Conservation (phyloP, 2,113 vertebrate genomes). For the Carassius gibelio region DNA sequence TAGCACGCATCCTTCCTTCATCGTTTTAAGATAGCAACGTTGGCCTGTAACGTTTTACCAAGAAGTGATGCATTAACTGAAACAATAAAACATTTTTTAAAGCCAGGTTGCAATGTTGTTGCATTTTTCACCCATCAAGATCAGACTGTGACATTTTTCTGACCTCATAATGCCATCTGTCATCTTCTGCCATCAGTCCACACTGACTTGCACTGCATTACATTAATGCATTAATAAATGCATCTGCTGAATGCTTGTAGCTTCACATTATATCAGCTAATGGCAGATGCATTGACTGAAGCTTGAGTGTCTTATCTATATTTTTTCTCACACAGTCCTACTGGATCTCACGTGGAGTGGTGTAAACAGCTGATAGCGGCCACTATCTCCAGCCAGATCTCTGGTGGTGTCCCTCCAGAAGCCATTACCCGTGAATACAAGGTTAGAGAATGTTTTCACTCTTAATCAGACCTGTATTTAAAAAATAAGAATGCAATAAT, state of each 20-base stretch:
- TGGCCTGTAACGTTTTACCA: not conserved
- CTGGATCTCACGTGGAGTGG: slow-evolving; percentile 95
- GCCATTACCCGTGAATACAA: slow-evolving; percentile 80
- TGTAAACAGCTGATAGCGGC: slow-evolving; percentile 99
- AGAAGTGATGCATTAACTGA: not conserved
- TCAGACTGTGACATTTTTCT: slow-evolving; percentile 15
- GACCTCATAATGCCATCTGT: slow-evolving; percentile 21
- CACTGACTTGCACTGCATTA: not conserved
- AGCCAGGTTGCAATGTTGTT: not conserved
- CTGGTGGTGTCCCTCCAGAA: slow-evolving; percentile 80
- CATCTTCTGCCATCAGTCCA: not conserved
- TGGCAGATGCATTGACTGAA: not conserved
- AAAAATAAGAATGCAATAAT: not conserved
- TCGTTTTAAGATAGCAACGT: not conserved
- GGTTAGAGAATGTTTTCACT: slow-evolving; percentile 67
- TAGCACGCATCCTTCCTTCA: not conserved
- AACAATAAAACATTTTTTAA: too few relatives aligned
- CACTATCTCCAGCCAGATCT: slow-evolving; percentile 95
- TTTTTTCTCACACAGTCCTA: slow-evolving; percentile 76
- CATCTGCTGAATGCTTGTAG: not conserved
- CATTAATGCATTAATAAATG: not conserved
- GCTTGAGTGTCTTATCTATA: not conserved
- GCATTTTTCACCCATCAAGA: not conserved
- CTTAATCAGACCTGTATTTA: not conserved
- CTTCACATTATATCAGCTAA: not conserved